Conservation (phyloP, 1,140 invertebrate genomes). For the Caenorhabditis inopinata region DNA sequence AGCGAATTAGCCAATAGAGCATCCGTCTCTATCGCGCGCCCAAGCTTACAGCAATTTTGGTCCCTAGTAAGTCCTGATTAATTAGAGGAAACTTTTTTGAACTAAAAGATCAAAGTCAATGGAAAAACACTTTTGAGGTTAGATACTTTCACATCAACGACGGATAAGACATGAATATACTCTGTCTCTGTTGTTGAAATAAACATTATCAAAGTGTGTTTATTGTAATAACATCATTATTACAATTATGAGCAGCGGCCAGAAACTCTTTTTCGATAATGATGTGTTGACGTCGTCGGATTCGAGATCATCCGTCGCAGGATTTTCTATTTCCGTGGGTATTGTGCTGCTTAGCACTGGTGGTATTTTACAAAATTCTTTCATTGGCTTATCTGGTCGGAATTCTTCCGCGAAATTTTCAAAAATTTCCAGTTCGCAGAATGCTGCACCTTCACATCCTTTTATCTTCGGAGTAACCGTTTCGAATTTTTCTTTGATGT, state of each 20-base stretch:
- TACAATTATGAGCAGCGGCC: neutral
- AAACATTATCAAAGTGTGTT: neutral
- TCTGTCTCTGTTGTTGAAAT: slow-evolving; percentile 35
- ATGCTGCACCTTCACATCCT: neutral
- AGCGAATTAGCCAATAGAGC: too few relatives aligned
- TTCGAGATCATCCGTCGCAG: neutral
- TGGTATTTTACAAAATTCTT: neutral
- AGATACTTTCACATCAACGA: too few relatives aligned
- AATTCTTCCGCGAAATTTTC: neutral
- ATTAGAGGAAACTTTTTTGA: too few relatives aligned
- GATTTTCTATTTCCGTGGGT: neutral
- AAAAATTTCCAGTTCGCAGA: neutral
- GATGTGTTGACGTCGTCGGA: too few relatives aligned
- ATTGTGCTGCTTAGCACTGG: neutral
- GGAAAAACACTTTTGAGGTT: too few relatives aligned
- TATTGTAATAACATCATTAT: neutral
- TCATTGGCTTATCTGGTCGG: neutral
- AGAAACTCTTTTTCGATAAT: too few relatives aligned
- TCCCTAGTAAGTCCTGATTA: too few relatives aligned
- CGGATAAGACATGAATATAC: too few relatives aligned
- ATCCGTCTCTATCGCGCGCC: too few relatives aligned
- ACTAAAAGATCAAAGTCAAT: too few relatives aligned
- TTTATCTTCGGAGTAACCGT: neutral
- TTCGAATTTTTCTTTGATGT: neutral
- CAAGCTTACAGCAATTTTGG: too few relatives aligned